Conservation (phyloP, 2,888 invertebrate species). For the Lithophane socia region DNA sequence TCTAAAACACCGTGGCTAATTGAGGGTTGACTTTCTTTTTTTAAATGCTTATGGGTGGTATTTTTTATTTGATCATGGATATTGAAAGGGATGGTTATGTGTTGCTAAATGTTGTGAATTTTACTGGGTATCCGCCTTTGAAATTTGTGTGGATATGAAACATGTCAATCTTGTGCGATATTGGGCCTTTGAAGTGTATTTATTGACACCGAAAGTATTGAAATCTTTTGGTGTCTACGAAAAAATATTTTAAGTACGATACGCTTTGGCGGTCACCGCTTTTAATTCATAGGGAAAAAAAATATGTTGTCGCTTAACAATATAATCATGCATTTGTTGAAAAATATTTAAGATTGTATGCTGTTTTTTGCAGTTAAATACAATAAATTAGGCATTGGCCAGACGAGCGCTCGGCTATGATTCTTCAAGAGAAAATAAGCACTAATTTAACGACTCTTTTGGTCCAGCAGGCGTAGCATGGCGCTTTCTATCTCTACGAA, state of each 20-base stretch:
- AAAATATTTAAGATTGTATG: neutral
- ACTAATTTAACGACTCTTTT: neutral
- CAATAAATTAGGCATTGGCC: neutral
- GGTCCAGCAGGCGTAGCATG: too few species aligned
- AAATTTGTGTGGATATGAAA: constrained; percentile 41
- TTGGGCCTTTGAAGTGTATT: neutral
- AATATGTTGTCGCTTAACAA: neutral
- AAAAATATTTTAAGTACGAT: neutral
- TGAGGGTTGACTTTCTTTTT: constrained; percentile 67
- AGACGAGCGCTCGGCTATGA: neutral
- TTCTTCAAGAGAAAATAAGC: neutral
- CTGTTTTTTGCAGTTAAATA: neutral
- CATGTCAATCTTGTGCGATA: constrained; percentile 48
- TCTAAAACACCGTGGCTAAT: constrained; percentile 72
- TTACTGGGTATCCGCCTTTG: constrained; percentile 29
- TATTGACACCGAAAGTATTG: constrained; percentile 6
- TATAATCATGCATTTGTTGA: constrained; percentile 1
- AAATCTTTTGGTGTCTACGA: neutral
- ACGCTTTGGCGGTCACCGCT: neutral
- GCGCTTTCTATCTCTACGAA: too few species aligned
- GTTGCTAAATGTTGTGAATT: constrained; percentile 48
- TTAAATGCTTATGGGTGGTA: constrained; percentile 62
- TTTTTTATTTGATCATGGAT: constrained; percentile 40
- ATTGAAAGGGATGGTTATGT: constrained; percentile 31
- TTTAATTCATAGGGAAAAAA: neutral